Base-by-base conservation (phyloP, 2,888 invertebrate species). In the Bedellia somnulentella region DNA sequence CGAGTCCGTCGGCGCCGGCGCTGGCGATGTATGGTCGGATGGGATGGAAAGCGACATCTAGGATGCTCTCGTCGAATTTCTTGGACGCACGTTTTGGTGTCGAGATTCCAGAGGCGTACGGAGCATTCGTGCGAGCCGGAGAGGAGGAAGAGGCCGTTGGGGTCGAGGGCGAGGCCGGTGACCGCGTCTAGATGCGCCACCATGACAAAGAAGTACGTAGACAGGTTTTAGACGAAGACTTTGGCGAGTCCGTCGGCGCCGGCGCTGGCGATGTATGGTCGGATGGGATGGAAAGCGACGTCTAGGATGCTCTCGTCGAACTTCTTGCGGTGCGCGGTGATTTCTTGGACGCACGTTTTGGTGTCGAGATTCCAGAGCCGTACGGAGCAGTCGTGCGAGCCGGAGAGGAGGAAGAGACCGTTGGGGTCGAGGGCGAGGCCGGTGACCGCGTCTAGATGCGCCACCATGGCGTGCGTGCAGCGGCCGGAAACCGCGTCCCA, bases 1-100 rank as follows among this genome's bases (percentile, higher is more conserved):
- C 97, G 58, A 99, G 83, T 36, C 93, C 95, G 80, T 99, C 99
- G 43, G 99, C 97, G 49, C 99, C 98, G 42, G 97, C 97, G 75
- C 95, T 96, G 43, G 98, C 99, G 60, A 99, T 97, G 75, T 93
- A 95, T 43, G 97, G 96, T 79, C 95, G 89, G 47, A 95, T 88
- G 49, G 98, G 96, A 80, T 99, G 99, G 85, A 99, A 99, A 52
- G 98, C 97, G 45, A 99, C 99, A 67, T 96, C 95, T 58, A 95
- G 86, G 78, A 99, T 98, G 63, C 96, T 93, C 78, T 98, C 97
- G 75, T 99, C 98, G 79, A 96, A 96, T 80, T 99, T 99, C 79
- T 98, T 99, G 99, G 49, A 99, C 93, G 80, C 99, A 99, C 37
- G 95, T 94, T 78, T 96, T 95, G 77, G 92, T 95, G 80, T 99